Evolutionary conservation across 2,888 invertebrate genomes (phyloP), one percentile per base, ranked within the genome.

Genomic region (Polymixis flavicincta): DNA sequence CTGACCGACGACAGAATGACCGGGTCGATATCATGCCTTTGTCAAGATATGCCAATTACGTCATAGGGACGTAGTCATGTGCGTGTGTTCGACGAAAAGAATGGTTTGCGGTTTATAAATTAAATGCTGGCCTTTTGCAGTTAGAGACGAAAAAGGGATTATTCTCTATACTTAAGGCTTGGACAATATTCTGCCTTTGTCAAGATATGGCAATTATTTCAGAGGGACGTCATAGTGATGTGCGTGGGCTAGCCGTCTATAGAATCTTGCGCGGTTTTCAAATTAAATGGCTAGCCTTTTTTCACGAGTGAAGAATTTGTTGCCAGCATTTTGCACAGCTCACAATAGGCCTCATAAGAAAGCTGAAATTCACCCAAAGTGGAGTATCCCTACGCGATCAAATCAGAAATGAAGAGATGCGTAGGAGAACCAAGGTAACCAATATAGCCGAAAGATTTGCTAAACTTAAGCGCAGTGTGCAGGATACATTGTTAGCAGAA

Each of bases 1-100:
- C 83, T 75, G 80, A 57, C 63, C 54, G 79, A 63, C 71, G 74
- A 28, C 71, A 32, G 13, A 28, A 45, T 72, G 55, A 72, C 64
- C 50, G 25, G 85, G 76, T 85, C 85, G 67, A 86, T 85, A 81
- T 60, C 59, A 32, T 22, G 42, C 22, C 68, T 55, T 55, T 45
- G 52, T 63, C 28, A 78, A 74, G 83, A 69, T 72, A 81, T 69
- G 48, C 50, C 69, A 77, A 80, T 72, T 63, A 82, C 78, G 61
- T 66, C 65, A 81, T 48, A 55, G 1, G 45, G n/a, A 25, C 5
- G 19, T 45, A 22, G n/a, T 19, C 3, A 14, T 25, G 17, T 45
- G 45, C 37, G 63, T 63, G 32, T 11, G 17, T 32, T 54, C 11
- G 48, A 37, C 0, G 19, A 4, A 45, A 14, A 28, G 13, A 59